Evolutionary conservation across 1,140 invertebrate species (phyloP).

Genomic region (Platorchestia sp.): DNA sequence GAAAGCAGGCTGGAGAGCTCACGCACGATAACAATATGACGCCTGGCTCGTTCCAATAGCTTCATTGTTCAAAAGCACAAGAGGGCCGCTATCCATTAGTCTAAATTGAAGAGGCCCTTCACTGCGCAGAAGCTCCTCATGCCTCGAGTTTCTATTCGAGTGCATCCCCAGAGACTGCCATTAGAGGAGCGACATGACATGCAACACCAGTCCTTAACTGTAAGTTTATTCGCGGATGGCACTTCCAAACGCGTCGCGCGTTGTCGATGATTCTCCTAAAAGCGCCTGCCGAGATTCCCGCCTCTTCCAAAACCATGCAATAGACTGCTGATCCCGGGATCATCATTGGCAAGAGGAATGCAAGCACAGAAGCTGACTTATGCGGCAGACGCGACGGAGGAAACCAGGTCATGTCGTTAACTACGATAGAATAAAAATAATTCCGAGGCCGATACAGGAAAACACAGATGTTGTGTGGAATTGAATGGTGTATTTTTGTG

Average conservation of each 20-base stretch:
- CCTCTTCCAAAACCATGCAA: not conserved
- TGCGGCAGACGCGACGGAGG: not conserved
- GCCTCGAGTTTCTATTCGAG: slow-evolving; percentile 47
- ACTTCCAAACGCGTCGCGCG: not conserved
- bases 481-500: too few relatives aligned
- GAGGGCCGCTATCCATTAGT: slow-evolving; percentile 53
- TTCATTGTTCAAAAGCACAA: slow-evolving; percentile 53
- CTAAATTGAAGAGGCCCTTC: slow-evolving; percentile 54
- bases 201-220: slow-evolving; percentile 37
- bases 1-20: slow-evolving; percentile 2
- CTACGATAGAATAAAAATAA: not conserved
- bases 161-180: slow-evolving; percentile 10
- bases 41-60: slow-evolving; percentile 35
- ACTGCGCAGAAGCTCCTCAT: slow-evolving; percentile 41
- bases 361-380: not conserved
- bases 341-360: not conserved
- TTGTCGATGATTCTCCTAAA: not conserved
- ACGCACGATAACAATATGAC: slow-evolving; percentile 18
- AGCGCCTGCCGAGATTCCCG: not conserved
- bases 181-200: slow-evolving; percentile 50
- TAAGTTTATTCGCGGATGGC: slow-evolving; percentile 45
- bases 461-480: too few relatives aligned
- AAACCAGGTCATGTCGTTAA: not conserved
- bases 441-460: too few relatives aligned
- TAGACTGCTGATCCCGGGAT: not conserved